phyloP scores from a whole-genome alignment of 2,797 vertebrate species.

The Pampus argenteus region DNA sequence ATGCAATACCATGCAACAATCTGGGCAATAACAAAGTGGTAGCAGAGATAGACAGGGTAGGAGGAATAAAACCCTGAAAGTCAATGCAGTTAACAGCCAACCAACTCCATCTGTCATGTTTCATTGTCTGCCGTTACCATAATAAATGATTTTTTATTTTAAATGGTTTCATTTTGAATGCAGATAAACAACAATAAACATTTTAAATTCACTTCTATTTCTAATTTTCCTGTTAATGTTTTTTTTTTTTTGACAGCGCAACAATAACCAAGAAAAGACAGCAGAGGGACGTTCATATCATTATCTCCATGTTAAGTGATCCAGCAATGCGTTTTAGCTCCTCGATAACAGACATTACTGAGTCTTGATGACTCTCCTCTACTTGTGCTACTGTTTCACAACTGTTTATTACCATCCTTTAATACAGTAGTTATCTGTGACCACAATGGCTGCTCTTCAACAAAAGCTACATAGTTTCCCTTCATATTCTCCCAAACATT shows the following conservation, averaged over 20 bases:
- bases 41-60: conserved; percentile 13
- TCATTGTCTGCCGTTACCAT: conserved; percentile 10
- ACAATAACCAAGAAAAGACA: not conserved
- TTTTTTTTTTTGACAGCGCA: conserved; percentile 1
- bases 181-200: conserved; percentile 9
- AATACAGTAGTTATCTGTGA: too few relatives aligned
- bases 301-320: not conserved
- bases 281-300: not conserved
- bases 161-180: conserved; percentile 36
- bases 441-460: too few relatives aligned
- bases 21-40: conserved; percentile 1
- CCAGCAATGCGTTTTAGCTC: not conserved
- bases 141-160: not conserved
- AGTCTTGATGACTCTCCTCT: too few relatives aligned
- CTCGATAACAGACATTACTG: too few relatives aligned
- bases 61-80: conserved; percentile 31
- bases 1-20: conserved; percentile 28
- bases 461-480: too few relatives aligned
- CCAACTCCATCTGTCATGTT: conserved; percentile 26
- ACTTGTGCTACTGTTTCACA: too few relatives aligned
- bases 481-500: too few relatives aligned
- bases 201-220: not conserved
- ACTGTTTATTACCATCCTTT: too few relatives aligned
- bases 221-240: not conserved
- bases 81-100: conserved; percentile 13